Evolutionary conservation across 1,140 invertebrate genomes (phyloP).

Genomic region (Lepidurus couesii): DNA sequence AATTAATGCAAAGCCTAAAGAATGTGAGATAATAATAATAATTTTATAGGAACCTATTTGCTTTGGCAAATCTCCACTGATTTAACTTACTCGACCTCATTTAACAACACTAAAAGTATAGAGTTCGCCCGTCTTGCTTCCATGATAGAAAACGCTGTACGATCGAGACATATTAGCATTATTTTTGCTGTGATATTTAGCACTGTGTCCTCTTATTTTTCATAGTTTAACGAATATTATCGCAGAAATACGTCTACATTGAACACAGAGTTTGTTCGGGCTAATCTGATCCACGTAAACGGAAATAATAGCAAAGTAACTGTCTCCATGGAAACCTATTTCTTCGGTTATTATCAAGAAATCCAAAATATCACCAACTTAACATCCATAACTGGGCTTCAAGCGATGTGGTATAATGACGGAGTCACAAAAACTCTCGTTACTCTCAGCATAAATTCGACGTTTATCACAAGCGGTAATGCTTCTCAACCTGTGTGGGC

Average conservation of each 20-base stretch:
- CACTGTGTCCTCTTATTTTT: background rate
- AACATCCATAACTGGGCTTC: too few species aligned
- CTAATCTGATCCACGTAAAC: background rate
- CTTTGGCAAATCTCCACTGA: background rate
- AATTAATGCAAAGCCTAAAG: background rate
- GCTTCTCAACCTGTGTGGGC: too few species aligned
- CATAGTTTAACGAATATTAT: background rate
- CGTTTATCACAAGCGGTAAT: too few species aligned
- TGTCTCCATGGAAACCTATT: background rate
- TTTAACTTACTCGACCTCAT: background rate
- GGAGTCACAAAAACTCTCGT: too few species aligned
- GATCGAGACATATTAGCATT: background rate
- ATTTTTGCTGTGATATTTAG: background rate
- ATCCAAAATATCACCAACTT: too few species aligned
- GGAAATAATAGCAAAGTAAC: background rate
- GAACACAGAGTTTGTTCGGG: background rate
- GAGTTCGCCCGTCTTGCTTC: background rate
- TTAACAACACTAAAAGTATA: background rate
- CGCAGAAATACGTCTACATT: background rate
- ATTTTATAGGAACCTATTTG: background rate
- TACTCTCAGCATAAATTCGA: too few species aligned
- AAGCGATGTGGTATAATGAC: too few species aligned
- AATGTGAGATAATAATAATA: background rate
- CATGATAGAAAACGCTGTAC: background rate
- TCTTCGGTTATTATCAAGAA: background rate